phyloP scores from a whole-genome alignment of 2,888 invertebrate genomes.

The Brachyptera risi region DNA sequence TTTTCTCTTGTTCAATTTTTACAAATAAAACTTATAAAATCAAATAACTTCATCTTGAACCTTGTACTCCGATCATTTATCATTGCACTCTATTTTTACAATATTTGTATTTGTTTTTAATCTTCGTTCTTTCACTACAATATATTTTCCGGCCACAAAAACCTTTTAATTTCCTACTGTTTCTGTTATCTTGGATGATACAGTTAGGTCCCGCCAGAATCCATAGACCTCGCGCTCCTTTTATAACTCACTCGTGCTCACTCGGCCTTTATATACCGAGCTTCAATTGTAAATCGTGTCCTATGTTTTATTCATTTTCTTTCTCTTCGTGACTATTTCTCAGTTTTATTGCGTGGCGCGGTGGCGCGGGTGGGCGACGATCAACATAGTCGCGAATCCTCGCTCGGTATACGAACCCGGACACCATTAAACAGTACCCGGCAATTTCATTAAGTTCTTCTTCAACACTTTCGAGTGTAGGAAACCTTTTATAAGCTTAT shows the following conservation, averaged over 20 bases:
- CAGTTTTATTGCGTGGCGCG: constrained; percentile 11
- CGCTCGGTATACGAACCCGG: constrained; percentile 1
- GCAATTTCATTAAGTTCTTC: constrained; percentile 22
- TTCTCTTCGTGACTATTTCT: neutral
- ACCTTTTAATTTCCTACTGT: neutral
- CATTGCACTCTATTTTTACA: neutral
- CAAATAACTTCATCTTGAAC: too few species aligned
- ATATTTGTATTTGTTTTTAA: neutral
- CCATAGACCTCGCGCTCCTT: neutral
- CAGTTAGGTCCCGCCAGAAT: too few species aligned
- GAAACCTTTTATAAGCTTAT: constrained; percentile 16
- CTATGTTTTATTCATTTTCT: constrained; percentile 20
- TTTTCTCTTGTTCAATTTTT: too few species aligned
- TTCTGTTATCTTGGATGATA: constrained; percentile 12
- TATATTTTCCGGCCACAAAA: too few species aligned
- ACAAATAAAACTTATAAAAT: too few species aligned
- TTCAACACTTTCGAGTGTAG: neutral
- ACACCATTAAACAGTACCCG: constrained; percentile 11
- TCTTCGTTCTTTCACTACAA: neutral
- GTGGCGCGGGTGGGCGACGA: constrained; percentile 8
- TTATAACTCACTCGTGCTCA: neutral
- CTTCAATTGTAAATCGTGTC: constrained; percentile 20
- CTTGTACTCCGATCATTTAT: too few species aligned
- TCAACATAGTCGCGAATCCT: constrained; percentile 1
- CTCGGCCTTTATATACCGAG: neutral